Evolutionary conservation across 2,888 invertebrate species (phyloP).

Genomic region (Helicoverpa assulta): DNA sequence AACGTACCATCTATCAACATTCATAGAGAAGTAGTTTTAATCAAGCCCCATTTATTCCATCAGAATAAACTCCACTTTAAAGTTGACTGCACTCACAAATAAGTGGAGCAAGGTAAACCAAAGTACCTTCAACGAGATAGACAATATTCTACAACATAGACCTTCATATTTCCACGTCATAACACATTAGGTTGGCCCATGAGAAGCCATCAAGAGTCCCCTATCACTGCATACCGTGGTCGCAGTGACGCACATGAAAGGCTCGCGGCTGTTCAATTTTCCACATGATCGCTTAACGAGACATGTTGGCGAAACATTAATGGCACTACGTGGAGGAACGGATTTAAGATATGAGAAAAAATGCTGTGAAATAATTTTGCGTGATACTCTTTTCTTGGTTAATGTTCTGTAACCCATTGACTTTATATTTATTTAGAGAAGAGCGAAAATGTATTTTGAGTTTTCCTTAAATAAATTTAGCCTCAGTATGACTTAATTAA

Average conservation of each 20-base stretch:
- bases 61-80: background rate
- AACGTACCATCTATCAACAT: background rate
- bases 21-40: background rate
- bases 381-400: background rate
- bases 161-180: conserved; percentile 36
- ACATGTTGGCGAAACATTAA: conserved; percentile 44
- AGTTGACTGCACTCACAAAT: conserved; percentile 15
- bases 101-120: conserved; percentile 11
- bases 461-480: background rate
- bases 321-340: conserved; percentile 26
- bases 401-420: background rate
- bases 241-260: conserved; percentile 55
- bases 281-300: conserved; percentile 55
- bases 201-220: conserved; percentile 33
- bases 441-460: background rate
- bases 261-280: conserved; percentile 57
- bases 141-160: conserved; percentile 17
- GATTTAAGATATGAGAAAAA: conserved; percentile 18
- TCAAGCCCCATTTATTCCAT: background rate
- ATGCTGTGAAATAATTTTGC: background rate
- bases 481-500: background rate
- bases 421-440: background rate
- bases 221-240: conserved; percentile 41
- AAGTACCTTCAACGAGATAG: conserved; percentile 27
- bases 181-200: conserved; percentile 35